phyloP scores from a whole-genome alignment of 2,797 vertebrate genomes.

The Gymnothorax reevesii region DNA sequence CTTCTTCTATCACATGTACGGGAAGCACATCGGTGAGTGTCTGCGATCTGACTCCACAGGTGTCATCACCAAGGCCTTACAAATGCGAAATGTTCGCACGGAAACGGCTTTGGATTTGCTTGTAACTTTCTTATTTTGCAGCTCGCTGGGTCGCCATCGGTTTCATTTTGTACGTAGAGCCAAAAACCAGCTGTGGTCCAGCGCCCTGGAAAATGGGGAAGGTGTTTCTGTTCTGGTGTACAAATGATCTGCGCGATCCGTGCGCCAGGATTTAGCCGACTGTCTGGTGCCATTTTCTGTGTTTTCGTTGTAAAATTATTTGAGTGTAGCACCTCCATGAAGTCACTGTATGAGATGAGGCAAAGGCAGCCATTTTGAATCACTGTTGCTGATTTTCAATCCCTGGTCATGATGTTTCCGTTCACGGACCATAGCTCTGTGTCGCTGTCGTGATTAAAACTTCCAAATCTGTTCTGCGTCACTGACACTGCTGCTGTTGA shows the following conservation, averaged over 20 bases:
- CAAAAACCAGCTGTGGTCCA: background rate
- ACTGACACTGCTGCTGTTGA: background rate
- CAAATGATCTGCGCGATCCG: background rate
- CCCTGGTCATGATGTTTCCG: background rate
- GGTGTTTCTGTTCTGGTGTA: background rate
- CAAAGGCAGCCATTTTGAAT: background rate
- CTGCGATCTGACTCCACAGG: too few relatives aligned
- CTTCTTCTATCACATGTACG: slow-evolving; percentile 75
- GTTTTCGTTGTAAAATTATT: background rate
- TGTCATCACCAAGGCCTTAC: background rate
- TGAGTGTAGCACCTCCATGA: background rate
- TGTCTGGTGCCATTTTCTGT: background rate
- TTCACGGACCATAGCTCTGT: background rate
- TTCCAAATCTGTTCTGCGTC: background rate
- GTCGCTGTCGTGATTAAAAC: background rate
- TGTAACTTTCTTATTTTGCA: background rate
- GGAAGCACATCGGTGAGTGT: slow-evolving; percentile 90
- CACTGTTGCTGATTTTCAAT: background rate
- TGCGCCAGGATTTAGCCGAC: background rate
- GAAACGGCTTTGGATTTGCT: background rate
- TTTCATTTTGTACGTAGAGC: background rate
- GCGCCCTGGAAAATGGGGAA: background rate
- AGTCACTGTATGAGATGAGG: background rate
- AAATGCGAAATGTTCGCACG: background rate
- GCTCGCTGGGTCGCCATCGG: background rate